phyloP scores from a whole-genome alignment of 1,140 invertebrate species.

The Ganaspis sp. region DNA sequence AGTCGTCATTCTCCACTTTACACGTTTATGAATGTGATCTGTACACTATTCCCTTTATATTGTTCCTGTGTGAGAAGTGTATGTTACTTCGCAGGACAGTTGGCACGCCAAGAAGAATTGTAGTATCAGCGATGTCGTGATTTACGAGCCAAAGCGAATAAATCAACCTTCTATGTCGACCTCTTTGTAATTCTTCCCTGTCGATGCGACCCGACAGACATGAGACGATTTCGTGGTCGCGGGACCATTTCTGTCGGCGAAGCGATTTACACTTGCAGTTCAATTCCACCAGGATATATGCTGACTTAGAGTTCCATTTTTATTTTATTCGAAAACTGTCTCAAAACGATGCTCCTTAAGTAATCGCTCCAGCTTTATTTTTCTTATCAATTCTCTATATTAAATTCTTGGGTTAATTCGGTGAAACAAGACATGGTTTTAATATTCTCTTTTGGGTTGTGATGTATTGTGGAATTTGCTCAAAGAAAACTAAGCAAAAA shows the following conservation, averaged over 20 bases:
- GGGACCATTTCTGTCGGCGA: constrained; percentile 30
- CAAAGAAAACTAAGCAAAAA: too few relatives aligned
- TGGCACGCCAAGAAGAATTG: constrained; percentile 52
- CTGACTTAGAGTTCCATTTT: not conserved
- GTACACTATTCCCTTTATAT: not conserved
- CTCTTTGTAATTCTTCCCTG: constrained; percentile 49
- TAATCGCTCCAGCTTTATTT: too few relatives aligned
- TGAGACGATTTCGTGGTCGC: constrained; percentile 29
- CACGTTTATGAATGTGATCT: not conserved
- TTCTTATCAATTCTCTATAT: too few relatives aligned
- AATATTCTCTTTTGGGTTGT: too few relatives aligned
- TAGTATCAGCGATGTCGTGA: constrained; percentile 41
- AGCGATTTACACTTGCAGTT: constrained; percentile 37
- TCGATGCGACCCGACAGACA: constrained; percentile 41
- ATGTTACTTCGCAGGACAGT: constrained; percentile 36
- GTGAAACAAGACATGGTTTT: too few relatives aligned
- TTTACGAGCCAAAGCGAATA: constrained; percentile 53
- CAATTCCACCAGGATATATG: not conserved
- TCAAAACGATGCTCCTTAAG: too few relatives aligned
- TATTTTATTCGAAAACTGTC: too few relatives aligned
- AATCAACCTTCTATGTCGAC: constrained; percentile 49
- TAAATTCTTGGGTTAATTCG: too few relatives aligned
- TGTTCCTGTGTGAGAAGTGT: constrained; percentile 33
- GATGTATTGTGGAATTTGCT: too few relatives aligned
- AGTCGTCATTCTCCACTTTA: not conserved